Percentiles rank a stretch among this genome's conserved stretches.
Evolutionary conservation across 2,888 invertebrate genomes (phyloP).

Genomic region (Drosophila meridionalis): DNA sequence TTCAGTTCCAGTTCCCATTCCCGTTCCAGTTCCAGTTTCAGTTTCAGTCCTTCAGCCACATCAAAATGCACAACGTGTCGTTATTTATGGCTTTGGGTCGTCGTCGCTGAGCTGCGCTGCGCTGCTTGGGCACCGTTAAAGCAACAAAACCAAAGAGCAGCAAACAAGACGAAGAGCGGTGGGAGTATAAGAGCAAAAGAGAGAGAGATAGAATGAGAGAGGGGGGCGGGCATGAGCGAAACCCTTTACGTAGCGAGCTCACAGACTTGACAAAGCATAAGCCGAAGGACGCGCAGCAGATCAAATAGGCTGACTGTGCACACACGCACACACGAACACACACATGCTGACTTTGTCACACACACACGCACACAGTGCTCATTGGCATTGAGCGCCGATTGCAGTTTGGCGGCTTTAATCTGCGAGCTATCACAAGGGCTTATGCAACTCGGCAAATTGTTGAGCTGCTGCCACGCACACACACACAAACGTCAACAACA

Average conservation of each 20-base stretch:
- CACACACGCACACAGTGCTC: slow-evolving; percentile 8
- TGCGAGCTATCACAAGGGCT: slow-evolving; percentile 43
- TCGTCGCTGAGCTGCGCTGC: slow-evolving; percentile 38
- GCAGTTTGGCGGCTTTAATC: slow-evolving; percentile 63
- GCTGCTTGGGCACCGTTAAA: slow-evolving; percentile 45
- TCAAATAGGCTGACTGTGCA: slow-evolving; percentile 28
- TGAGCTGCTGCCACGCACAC: slow-evolving; percentile 45
- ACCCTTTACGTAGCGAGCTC: background rate
- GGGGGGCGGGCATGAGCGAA: background rate
- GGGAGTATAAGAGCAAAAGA: too few relatives aligned
- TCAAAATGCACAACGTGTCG: slow-evolving; percentile 79
- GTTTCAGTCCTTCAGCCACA: slow-evolving; percentile 40
- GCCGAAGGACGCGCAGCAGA: slow-evolving; percentile 41
- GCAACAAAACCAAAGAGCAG: slow-evolving; percentile 30
- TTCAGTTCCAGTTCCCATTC: slow-evolving; percentile 1
- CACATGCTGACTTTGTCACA: slow-evolving; percentile 9
- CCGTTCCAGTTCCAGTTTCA: background rate
- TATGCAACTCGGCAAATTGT: slow-evolving; percentile 60
- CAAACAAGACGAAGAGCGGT: background rate
- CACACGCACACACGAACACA: background rate
- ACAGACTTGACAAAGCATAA: slow-evolving; percentile 46
- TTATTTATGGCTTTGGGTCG: slow-evolving; percentile 69
- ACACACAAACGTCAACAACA: slow-evolving; percentile 11
- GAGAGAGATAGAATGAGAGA: background rate
- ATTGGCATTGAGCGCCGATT: slow-evolving; percentile 36